phyloP scores from a whole-genome alignment of 53 echinoderm and acorn worm species.

The Echinometra lucunter region DNA sequence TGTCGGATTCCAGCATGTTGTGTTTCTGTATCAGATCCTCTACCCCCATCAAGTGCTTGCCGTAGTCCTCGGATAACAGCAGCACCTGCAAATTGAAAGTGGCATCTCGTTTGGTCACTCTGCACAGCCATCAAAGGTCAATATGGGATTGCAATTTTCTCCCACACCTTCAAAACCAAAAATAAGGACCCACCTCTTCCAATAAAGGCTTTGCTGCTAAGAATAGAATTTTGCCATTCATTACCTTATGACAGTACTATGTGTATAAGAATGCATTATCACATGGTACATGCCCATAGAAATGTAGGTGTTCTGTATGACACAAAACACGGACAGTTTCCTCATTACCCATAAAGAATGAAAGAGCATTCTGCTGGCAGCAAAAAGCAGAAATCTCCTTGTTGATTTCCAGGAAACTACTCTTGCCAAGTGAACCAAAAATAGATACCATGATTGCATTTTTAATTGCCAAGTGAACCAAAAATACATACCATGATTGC shows the following conservation, averaged over 20 bases:
- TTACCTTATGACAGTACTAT: background rate
- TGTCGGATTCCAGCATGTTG: slow-evolving; percentile 91
- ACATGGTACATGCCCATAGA: background rate
- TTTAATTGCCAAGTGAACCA: background rate
- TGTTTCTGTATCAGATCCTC: slow-evolving; percentile 98
- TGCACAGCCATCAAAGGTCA: slow-evolving; percentile 49
- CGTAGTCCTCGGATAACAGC: slow-evolving; percentile 94
- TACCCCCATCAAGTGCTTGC: slow-evolving; percentile 98
- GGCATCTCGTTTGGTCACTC: slow-evolving; percentile 50
- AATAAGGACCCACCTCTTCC: background rate
- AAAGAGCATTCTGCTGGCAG: background rate
- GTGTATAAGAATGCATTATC: background rate
- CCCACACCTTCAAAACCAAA: slow-evolving; percentile 16
- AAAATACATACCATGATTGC: slow-evolving; percentile 25
- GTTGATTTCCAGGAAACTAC: background rate
- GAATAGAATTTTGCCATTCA: slow-evolving; percentile 40
- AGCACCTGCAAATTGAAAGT: slow-evolving; percentile 76
- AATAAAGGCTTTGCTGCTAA: background rate
- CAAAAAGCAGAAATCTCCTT: background rate
- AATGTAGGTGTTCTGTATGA: background rate
- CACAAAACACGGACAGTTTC: background rate
- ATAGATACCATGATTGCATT: too few species aligned
- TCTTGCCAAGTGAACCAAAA: background rate
- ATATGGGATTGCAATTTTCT: slow-evolving; percentile 36
- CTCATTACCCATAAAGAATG: too few species aligned